These are phyloP conservation scores for Drosophila parabipectinata DNA, from an alignment of 1,140 invertebrate species.

Conservation along the genomic window DNA sequence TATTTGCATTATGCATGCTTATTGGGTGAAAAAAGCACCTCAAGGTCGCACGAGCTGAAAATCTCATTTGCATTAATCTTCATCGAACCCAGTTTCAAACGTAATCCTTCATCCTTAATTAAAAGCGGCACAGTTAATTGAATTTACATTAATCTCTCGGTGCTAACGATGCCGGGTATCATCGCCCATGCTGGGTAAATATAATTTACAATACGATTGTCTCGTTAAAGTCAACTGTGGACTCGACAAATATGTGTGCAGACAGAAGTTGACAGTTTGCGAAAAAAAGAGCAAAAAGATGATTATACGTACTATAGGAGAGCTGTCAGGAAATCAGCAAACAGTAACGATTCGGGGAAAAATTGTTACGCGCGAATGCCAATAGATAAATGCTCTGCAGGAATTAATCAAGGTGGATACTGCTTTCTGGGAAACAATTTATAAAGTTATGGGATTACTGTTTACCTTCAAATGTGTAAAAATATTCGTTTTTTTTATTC, in stretches of 20 bases:
- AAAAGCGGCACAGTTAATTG: conserved; percentile 49
- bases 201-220: conserved; percentile 47
- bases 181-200: conserved; percentile 31
- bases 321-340: conserved; percentile 28
- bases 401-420: not conserved
- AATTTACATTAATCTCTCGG: conserved; percentile 60
- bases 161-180: conserved; percentile 39
- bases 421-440: conserved; percentile 16
- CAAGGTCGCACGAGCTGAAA: conserved; percentile 40
- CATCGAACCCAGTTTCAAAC: not conserved
- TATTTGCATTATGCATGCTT: conserved; percentile 63
- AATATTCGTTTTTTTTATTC: conserved; percentile 27
- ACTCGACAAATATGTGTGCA: conserved; percentile 61
- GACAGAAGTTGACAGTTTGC: conserved; percentile 49
- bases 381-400: conserved; percentile 37
- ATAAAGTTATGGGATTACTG: not conserved
- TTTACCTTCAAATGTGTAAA: conserved; percentile 12
- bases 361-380: conserved; percentile 19
- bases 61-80: conserved; percentile 6
- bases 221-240: conserved; percentile 66
- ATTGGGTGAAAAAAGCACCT: conserved; percentile 22
- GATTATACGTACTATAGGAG: conserved; percentile 23
- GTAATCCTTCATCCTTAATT: conserved; percentile 8
- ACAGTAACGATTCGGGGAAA: conserved; percentile 29
- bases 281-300: conserved; percentile 41